Base-by-base conservation (phyloP, 2,888 invertebrate genomes). In the Thumatha senex region DNA sequence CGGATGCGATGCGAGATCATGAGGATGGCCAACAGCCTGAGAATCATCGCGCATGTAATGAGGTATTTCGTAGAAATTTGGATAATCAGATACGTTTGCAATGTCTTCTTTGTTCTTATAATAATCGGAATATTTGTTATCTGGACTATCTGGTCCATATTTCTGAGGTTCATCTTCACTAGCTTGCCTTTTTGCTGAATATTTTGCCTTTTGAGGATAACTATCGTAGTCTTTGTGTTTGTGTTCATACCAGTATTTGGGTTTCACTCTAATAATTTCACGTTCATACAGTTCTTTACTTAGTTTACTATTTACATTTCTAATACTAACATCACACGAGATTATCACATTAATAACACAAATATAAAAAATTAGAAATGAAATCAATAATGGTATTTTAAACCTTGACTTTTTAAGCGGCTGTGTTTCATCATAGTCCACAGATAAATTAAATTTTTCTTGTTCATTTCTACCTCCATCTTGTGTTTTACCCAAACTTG, bases 341-440 rank as follows among this genome's bases (percentile, higher is more conserved):
- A 81, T 80, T 89, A 90, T 88, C 85, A 90, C 88, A 88, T 90
- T 89, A 70, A 85, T 67, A 78, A 88, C 72, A 84, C 83, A 89
- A 58, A 86, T 14, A 76, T 86, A 86, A 58, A 85, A 81, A 64
- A 88, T 60, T 51, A 89, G 76, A 76, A 89, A 79, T 80, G 81
- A 76, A 57, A 83, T 63, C 68, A 85, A 63, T 47, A 68, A 57
- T 62, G 86, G 72, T 60, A 78, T 56, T 56, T 64, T 70, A 42
- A 67, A 54, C 35, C 58, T 63, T 11, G 47, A 40, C 42, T 48
- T 69, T 53, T 90, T 89, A 90, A 89, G 59, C 86, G 81, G 50
- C 87, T 80, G 58, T 89, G 89, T 70, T 90, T 91, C 53, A 87
- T 70, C 84, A 84, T 84, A 69, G 86, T 87, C 88, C 89, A 86